These are phyloP conservation scores for Styela plicata DNA, from an alignment of 23 tunicate species.

Conservation along the genomic window DNA sequence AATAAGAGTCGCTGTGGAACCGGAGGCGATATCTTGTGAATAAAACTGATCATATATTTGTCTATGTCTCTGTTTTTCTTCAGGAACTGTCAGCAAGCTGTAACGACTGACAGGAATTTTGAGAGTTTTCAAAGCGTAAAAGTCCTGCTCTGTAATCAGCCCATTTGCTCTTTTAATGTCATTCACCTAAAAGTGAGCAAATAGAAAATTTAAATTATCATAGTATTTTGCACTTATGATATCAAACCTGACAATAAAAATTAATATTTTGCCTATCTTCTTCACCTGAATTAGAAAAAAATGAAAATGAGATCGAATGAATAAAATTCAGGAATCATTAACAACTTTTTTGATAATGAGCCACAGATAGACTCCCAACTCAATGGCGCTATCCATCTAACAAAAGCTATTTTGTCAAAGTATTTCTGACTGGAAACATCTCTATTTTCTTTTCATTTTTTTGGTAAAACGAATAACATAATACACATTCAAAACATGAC, in stretches of 20 bases:
- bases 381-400: no score
- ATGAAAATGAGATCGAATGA: no score
- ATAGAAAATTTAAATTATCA: neutral
- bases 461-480: no score
- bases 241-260: no score
- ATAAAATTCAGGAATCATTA: no score
- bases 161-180: constrained; percentile 83
- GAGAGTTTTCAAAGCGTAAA: constrained; percentile 56
- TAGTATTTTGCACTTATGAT: no score
- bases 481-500: no score
- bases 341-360: no score
- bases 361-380: no score
- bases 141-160: constrained; percentile 74
- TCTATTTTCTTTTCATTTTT: neutral
- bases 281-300: no score
- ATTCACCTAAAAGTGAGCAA: constrained; percentile 76
- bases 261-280: no score
- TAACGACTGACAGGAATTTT: constrained; percentile 83
- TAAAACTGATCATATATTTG: constrained; percentile 18
- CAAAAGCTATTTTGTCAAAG: no score
- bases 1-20: constrained; percentile 25
- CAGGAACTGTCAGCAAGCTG: constrained; percentile 69
- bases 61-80: constrained; percentile 63
- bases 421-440: neutral
- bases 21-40: neutral